A percentile compares a stretch with the other conserved stretches of the same genome.
phyloP scores from a whole-genome alignment of 1,140 invertebrate species.

The Camponotus floridanus region DNA sequence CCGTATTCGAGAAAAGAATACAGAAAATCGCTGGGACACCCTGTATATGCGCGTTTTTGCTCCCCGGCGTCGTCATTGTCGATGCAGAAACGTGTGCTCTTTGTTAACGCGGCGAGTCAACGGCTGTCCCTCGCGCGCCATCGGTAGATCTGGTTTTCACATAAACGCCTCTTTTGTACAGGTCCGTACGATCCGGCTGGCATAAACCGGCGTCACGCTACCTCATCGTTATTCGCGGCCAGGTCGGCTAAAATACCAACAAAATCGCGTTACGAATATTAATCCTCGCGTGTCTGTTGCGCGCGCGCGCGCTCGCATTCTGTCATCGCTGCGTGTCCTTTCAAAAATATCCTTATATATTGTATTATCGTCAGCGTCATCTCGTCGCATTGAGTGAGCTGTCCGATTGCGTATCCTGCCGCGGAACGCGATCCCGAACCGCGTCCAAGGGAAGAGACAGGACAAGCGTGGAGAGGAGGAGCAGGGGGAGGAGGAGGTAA shows the following conservation, averaged over 20 bases:
- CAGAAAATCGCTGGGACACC: not conserved
- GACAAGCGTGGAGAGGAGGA: not conserved
- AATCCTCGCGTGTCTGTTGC: not conserved
- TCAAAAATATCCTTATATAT: slow-evolving; percentile 29
- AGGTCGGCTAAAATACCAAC: slow-evolving; percentile 42
- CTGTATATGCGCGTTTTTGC: slow-evolving; percentile 14
- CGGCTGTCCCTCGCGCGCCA: slow-evolving; percentile 67
- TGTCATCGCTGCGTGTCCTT: not conserved
- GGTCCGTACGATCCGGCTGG: slow-evolving; percentile 49
- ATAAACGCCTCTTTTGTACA: slow-evolving; percentile 73
- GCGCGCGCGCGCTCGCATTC: not conserved
- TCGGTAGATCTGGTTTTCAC: slow-evolving; percentile 74
- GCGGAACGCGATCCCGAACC: slow-evolving; percentile 51
- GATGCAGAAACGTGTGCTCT: slow-evolving; percentile 65
- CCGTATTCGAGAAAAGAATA: not conserved
- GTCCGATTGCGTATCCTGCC: slow-evolving; percentile 57
- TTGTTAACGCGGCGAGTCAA: slow-evolving; percentile 68
- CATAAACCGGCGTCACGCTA: slow-evolving; percentile 57
- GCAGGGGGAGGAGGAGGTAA: slow-evolving; percentile 40
- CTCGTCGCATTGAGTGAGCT: slow-evolving; percentile 54
- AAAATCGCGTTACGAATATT: slow-evolving; percentile 59
- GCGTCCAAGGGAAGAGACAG: slow-evolving; percentile 57
- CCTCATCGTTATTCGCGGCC: slow-evolving; percentile 56
- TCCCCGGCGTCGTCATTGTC: slow-evolving; percentile 67
- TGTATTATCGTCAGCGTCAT: slow-evolving; percentile 41